These are phyloP conservation scores for Stictocephala bisonia DNA, from an alignment of 2,888 invertebrate genomes.

Conservation along the genomic window DNA sequence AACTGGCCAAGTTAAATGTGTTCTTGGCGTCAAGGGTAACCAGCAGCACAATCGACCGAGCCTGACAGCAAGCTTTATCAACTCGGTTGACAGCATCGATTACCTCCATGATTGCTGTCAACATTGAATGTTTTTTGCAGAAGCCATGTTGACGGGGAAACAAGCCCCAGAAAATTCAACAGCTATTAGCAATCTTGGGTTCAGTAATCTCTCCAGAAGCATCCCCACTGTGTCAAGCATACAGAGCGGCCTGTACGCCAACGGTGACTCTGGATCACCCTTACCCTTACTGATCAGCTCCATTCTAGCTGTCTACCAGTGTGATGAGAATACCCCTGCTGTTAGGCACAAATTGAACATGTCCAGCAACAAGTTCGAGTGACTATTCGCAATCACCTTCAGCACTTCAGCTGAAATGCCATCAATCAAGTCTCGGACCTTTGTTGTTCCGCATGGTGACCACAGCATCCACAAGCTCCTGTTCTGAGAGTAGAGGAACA, in stretches of 20 bases:
- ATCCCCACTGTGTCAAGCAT: conserved; percentile 53
- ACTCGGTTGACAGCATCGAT: conserved; percentile 32
- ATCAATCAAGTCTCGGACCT: too few species aligned
- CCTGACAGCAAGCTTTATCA: conserved; percentile 3
- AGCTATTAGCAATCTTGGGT: conserved; percentile 53
- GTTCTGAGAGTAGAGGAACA: conserved; percentile 42
- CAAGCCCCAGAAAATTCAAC: conserved; percentile 50
- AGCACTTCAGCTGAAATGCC: conserved; percentile 37
- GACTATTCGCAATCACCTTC: conserved; percentile 24
- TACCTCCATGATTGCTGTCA: conserved; percentile 48
- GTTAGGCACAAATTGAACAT: conserved; percentile 52
- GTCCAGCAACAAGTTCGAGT: conserved; percentile 42
- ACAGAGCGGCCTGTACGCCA: conserved; percentile 56
- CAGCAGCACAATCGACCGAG: conserved; percentile 48
- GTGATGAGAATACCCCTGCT: conserved; percentile 48
- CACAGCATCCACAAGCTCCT: conserved; percentile 41
- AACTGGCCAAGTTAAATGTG: conserved; percentile 56
- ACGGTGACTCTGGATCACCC: conserved; percentile 48
- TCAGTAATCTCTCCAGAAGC: conserved; percentile 58
- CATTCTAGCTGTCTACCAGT: neutral
- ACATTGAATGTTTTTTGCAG: conserved; percentile 50
- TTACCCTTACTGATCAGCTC: conserved; percentile 56
- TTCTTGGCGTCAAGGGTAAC: conserved; percentile 50
- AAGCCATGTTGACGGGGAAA: conserved; percentile 53
- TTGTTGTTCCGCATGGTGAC: neutral